phyloP scores from a whole-genome alignment of 2,888 invertebrate genomes.

The Dicranocentrus wangi region DNA sequence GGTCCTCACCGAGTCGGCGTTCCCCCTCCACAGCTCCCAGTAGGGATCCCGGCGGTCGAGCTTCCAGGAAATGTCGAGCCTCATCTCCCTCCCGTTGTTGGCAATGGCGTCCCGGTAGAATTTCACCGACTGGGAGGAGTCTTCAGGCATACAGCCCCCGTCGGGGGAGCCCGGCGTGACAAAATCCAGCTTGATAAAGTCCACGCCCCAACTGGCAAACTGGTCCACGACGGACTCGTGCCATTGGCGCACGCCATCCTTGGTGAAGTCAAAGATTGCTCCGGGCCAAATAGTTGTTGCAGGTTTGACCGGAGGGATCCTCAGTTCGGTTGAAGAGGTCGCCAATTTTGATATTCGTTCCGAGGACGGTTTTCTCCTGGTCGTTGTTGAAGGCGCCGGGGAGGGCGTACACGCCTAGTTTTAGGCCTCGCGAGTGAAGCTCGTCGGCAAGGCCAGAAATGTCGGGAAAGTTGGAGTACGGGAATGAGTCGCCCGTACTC shows the following conservation, averaged over 20 bases:
- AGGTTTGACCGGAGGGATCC: conserved; percentile 2
- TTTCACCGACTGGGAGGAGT: neutral
- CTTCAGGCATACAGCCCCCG: conserved; percentile 9
- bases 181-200: conserved; percentile 49
- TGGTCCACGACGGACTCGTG: conserved; percentile 17
- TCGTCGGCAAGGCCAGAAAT: conserved; percentile 15
- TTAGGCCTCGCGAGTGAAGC: conserved; percentile 4
- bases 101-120: conserved; percentile 13
- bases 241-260: conserved; percentile 1
- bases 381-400: conserved; percentile 24
- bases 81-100: conserved; percentile 7
- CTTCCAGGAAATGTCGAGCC: conserved; percentile 2
- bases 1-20: conserved; percentile 4
- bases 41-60: conserved; percentile 2
- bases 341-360: conserved; percentile 11
- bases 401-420: conserved; percentile 11
- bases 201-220: conserved; percentile 43
- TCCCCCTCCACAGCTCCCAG: neutral
- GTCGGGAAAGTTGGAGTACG: neutral
- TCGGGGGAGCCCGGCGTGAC: conserved; percentile 30
- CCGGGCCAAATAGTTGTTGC: conserved; percentile 17
- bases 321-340: conserved; percentile 16
- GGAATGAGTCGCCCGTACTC: conserved; percentile 9
- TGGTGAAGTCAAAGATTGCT: conserved; percentile 4
- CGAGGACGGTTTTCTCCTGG: conserved; percentile 1